Base-by-base conservation (phyloP, 2,797 vertebrate genomes). In the Myioborus miniatus region DNA sequence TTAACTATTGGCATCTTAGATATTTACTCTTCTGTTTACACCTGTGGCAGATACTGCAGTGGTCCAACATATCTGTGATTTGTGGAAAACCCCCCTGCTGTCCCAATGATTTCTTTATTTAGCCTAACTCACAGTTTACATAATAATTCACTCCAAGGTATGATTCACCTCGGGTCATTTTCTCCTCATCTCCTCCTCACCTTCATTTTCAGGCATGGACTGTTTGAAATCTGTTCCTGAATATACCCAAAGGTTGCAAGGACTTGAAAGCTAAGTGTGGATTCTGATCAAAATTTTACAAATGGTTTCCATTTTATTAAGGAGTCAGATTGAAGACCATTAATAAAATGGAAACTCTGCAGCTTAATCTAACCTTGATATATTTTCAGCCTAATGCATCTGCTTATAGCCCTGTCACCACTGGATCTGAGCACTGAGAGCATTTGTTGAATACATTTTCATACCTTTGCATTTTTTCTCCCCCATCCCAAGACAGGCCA, bases 291-390 rank as follows among this genome's bases (percentile, higher is more conserved):
- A 89, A 93, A 94, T 94, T 97, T 96, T 97, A 92, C 89, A 94
- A 97, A 94, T 96, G 89, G 93, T 81, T 96, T 93, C 93, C 84
- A 94, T 94, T 96, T 97, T 94, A 95, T 96, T 96, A 97, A 96
- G 89, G 90, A 97, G 87, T 97, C 92, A 78, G 83, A 94, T 87
- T 94, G 92, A 94, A 93, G 82, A 92, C 94, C 90, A 95, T 97
- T 96, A 96, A 94, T 96, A 94, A 96, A 96, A 94, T 95, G 93
- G 92, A 91, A 96, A 96, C 90, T 94, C 89, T 96, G 91, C 84
- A 94, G 90, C 92, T 94, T 97, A 96, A 96, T 96, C 90, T 96
- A 95, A 93, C 94, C 92, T 95, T 95, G 95, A 93, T 96, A 44
- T 94, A 96, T 96, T 94, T 96, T 79, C 89, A 95, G 78, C 74